These are phyloP conservation scores for Lepidonotus clava DNA, from an alignment of 2,888 invertebrate species.

Conservation along the genomic window DNA sequence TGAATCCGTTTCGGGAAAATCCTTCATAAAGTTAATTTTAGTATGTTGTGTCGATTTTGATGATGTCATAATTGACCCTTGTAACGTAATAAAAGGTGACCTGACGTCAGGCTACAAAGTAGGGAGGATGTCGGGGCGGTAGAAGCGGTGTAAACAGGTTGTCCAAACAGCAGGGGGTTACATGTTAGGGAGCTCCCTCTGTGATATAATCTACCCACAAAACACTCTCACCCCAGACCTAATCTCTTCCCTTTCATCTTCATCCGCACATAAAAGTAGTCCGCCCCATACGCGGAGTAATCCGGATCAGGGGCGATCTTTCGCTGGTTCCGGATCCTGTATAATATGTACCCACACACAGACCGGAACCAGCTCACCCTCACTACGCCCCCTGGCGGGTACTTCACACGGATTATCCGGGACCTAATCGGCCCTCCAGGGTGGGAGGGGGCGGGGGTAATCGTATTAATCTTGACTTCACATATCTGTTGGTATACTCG, in stretches of 20 bases:
- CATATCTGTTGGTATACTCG: not conserved
- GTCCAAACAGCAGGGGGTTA: not conserved
- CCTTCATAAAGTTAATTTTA: not conserved
- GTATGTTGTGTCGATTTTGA: too few species aligned
- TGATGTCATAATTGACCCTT: conserved; percentile 1
- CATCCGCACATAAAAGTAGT: conserved; percentile 4
- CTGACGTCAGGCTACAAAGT: too few species aligned
- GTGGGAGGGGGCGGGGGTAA: not conserved
- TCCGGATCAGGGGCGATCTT: not conserved
- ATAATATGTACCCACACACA: not conserved
- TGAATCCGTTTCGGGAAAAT: not conserved
- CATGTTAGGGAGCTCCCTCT: too few species aligned
- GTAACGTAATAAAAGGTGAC: not conserved
- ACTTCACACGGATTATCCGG: not conserved
- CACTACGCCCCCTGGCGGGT: not conserved
- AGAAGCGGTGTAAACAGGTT: not conserved
- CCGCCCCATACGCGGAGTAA: not conserved
- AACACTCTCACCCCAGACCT: too few species aligned
- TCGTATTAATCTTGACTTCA: not conserved
- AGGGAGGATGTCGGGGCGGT: too few species aligned
- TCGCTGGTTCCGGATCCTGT: not conserved
- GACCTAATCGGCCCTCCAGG: not conserved
- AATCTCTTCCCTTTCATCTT: not conserved
- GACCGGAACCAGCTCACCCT: not conserved
- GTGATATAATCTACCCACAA: not conserved